These are phyloP conservation scores for Pogonognathellus flavescens DNA, from an alignment of 1,140 invertebrate species.

Conservation along the genomic window DNA sequence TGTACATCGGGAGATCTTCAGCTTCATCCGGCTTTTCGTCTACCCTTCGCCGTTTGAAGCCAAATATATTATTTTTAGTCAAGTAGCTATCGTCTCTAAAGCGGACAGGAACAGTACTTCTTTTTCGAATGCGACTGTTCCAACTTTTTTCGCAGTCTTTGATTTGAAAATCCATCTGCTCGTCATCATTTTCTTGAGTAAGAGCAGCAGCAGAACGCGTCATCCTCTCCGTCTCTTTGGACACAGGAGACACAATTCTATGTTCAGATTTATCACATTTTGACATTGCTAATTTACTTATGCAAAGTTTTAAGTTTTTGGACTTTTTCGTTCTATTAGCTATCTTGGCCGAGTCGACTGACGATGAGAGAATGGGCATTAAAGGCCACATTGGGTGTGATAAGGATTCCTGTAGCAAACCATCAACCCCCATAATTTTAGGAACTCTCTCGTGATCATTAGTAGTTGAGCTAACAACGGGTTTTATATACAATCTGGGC, in stretches of 20 bases:
- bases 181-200: background rate
- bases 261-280: slow-evolving; percentile 33
- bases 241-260: background rate
- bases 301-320: slow-evolving; percentile 55
- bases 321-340: slow-evolving; percentile 19
- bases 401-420: background rate
- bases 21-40: slow-evolving; percentile 18
- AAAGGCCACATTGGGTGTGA: background rate
- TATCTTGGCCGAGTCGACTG: background rate
- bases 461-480: background rate
- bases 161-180: background rate
- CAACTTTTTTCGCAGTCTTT: slow-evolving; percentile 39
- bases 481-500: slow-evolving; percentile 2
- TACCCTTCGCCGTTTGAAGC: slow-evolving; percentile 55
- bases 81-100: slow-evolving; percentile 61
- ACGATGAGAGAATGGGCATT: background rate
- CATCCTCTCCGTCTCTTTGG: slow-evolving; percentile 13
- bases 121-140: slow-evolving; percentile 57
- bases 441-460: background rate
- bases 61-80: slow-evolving; percentile 61
- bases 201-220: slow-evolving; percentile 4
- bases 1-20: background rate
- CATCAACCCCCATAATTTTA: background rate
- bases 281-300: slow-evolving; percentile 56
- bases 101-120: slow-evolving; percentile 58